Conservation (phyloP, 2,113 vertebrate genomes). For the Struthio camelus region DNA sequence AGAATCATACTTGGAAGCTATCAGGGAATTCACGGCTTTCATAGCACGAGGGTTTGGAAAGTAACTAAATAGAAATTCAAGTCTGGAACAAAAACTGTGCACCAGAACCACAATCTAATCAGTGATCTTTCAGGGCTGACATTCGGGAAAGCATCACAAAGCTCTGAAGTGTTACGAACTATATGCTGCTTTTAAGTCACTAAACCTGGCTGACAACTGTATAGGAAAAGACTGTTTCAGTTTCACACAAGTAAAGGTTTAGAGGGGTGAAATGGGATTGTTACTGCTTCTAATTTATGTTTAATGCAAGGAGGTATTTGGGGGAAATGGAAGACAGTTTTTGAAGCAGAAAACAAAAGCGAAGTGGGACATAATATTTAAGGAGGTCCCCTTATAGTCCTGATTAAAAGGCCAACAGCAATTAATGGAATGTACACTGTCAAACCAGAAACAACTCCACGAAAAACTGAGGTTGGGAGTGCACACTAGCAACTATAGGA, state of each 20-base stretch:
- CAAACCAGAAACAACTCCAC: background rate
- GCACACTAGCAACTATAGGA: background rate
- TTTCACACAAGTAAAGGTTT: background rate
- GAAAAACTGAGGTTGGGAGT: background rate
- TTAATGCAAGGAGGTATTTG: background rate
- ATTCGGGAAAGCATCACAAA: background rate
- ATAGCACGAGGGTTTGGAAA: background rate
- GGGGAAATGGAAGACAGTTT: background rate
- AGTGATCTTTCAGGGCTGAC: background rate
- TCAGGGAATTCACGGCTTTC: background rate
- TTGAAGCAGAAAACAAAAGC: background rate
- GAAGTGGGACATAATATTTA: background rate
- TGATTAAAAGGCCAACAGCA: background rate
- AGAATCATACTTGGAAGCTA: background rate
- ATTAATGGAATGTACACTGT: background rate
- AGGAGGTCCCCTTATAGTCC: background rate
- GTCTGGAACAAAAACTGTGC: background rate
- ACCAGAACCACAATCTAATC: background rate
- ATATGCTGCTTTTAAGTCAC: background rate
- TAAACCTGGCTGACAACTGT: background rate
- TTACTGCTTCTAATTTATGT: background rate
- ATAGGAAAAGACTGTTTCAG: background rate
- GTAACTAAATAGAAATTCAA: background rate
- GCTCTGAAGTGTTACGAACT: accelerated
- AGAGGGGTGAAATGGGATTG: background rate